Percentiles rank a stretch among this genome's conserved stretches.
These are phyloP conservation scores for Wasmannia auropunctata DNA, from an alignment of 1,140 invertebrate genomes.

Conservation along the genomic window DNA sequence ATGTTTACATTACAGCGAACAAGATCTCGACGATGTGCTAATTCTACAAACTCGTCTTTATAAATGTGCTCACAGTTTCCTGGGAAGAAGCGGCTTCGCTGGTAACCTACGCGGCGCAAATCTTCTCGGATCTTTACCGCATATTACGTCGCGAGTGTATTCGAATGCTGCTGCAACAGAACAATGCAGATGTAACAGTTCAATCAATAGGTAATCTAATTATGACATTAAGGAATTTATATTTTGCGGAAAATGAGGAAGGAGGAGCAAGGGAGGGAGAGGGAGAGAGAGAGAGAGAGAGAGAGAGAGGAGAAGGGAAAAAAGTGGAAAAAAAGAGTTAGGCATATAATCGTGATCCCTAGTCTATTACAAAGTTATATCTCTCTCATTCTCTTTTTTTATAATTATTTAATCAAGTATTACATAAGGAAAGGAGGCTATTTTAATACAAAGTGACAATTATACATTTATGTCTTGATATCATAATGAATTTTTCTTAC, in stretches of 20 bases:
- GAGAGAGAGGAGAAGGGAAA: constrained; percentile 9
- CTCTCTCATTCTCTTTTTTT: background rate
- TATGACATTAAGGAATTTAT: constrained; percentile 43
- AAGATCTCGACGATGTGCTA: constrained; percentile 88
- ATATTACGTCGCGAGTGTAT: constrained; percentile 83
- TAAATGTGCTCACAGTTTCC: constrained; percentile 88
- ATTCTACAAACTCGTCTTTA: constrained; percentile 88
- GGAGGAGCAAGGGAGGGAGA: background rate
- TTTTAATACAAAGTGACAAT: constrained; percentile 29
- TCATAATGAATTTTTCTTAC: background rate
- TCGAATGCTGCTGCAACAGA: constrained; percentile 80
- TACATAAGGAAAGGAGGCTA: constrained; percentile 36
- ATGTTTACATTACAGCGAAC: constrained; percentile 84
- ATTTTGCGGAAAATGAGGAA: background rate
- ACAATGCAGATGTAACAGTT: constrained; percentile 82
- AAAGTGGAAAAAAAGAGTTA: constrained; percentile 28
- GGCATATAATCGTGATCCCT: constrained; percentile 5
- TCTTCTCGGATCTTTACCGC: constrained; percentile 83
- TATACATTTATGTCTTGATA: background rate
- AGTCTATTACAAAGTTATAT: background rate
- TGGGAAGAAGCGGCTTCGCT: constrained; percentile 85
- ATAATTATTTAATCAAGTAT: constrained; percentile 27
- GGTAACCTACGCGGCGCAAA: constrained; percentile 81
- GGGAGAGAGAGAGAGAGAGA: background rate
- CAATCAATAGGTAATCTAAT: constrained; percentile 77